A percentile compares a stretch with the other conserved stretches of the same genome.
phyloP scores from a whole-genome alignment of 2,888 invertebrate genomes.

The Luperina nickerlii region DNA sequence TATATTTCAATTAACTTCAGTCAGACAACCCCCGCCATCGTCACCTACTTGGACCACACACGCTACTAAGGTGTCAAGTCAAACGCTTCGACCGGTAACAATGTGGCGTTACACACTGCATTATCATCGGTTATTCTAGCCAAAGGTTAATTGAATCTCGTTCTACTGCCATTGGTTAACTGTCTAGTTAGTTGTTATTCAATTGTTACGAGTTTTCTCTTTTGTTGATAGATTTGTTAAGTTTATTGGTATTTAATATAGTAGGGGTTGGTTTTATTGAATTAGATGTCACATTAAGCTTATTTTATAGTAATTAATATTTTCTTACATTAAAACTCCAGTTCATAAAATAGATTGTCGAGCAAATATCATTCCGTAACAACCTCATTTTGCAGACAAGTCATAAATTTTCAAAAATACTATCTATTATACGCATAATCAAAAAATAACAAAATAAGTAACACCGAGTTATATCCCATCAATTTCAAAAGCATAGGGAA shows the following conservation, averaged over 20 bases:
- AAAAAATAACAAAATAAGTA: not conserved
- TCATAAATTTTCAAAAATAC: not conserved
- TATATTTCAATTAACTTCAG: not conserved
- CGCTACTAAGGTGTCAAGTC: conserved; percentile 68
- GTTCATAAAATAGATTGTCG: not conserved
- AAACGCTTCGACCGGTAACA: conserved; percentile 71
- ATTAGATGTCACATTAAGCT: too few relatives aligned
- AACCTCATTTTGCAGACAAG: not conserved
- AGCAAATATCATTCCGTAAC: not conserved
- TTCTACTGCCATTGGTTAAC: conserved; percentile 60
- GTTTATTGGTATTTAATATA: not conserved
- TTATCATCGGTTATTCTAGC: conserved; percentile 62
- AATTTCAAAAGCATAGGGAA: not conserved
- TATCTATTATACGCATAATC: not conserved
- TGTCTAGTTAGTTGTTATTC: conserved; percentile 37
- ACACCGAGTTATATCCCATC: not conserved
- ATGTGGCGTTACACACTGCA: conserved; percentile 68
- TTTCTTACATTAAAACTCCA: not conserved
- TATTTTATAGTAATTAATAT: not conserved
- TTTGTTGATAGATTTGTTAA: conserved; percentile 21
- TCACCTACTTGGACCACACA: conserved; percentile 58
- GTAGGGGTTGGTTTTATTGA: not conserved
- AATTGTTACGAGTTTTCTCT: conserved; percentile 46
- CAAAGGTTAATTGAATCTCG: conserved; percentile 74
- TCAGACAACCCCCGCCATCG: conserved; percentile 3